phyloP scores from a whole-genome alignment of 2,888 invertebrate species.

The Lepidonotus clava region DNA sequence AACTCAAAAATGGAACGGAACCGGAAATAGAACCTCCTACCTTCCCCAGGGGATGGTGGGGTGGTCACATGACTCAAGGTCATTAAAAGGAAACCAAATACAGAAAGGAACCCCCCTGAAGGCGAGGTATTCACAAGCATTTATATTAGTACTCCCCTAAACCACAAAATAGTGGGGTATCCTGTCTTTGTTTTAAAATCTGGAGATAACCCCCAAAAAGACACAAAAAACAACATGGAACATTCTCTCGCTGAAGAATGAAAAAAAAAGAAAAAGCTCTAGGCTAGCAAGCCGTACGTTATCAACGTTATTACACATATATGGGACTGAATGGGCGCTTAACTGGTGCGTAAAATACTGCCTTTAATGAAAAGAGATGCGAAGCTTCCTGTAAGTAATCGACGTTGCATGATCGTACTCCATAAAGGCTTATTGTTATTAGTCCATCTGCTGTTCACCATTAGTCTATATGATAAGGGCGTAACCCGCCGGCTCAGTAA shows the following conservation, averaged over 20 bases:
- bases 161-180: conserved; percentile 34
- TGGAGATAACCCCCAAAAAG: not conserved
- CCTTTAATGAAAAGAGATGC: conserved; percentile 46
- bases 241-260: conserved; percentile 30
- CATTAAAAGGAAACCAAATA: too few species aligned
- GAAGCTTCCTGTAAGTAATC: conserved; percentile 32
- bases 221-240: conserved; percentile 18
- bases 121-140: conserved; percentile 36
- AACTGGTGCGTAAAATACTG: conserved; percentile 35
- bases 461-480: conserved; percentile 37
- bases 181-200: conserved; percentile 10
- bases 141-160: conserved; percentile 13
- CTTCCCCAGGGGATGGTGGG: too few species aligned
- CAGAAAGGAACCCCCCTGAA: not conserved
- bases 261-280: conserved; percentile 29
- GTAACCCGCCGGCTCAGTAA: conserved; percentile 23
- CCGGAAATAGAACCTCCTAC: not conserved
- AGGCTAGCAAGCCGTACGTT: conserved; percentile 44
- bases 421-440: not conserved
- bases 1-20: conserved; percentile 28
- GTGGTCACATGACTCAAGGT: too few species aligned
- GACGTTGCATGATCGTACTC: not conserved
- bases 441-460: conserved; percentile 43
- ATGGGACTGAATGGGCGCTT: not conserved
- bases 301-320: too few species aligned